A percentile compares a stretch with the other conserved stretches of the same genome.
Evolutionary conservation across 2,888 invertebrate species (phyloP).

Genomic region (Patella pellucida): DNA sequence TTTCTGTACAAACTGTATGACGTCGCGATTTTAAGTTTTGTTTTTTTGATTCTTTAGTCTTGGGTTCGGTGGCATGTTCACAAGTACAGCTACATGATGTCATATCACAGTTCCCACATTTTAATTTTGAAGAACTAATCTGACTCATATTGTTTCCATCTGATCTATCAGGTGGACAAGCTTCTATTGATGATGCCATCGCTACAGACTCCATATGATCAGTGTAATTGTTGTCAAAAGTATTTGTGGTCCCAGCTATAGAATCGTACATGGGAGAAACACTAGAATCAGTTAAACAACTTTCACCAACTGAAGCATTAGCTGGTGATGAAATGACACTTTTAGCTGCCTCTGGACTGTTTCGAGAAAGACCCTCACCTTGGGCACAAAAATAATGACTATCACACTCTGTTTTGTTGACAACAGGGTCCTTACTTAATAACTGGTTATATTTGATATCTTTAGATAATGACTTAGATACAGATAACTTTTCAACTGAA

Average conservation of each 20-base stretch:
- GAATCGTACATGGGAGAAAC: neutral
- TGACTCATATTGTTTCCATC: no score
- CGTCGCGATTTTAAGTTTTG: no score
- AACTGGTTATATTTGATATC: neutral
- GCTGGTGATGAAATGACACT: conserved; percentile 7
- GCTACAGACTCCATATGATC: no score
- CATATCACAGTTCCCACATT: no score
- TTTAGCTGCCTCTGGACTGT: conserved; percentile 12
- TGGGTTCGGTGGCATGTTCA: no score
- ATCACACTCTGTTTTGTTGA: neutral
- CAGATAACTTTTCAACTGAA: no score
- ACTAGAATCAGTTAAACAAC: neutral
- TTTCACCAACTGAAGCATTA: conserved; percentile 4
- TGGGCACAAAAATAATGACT: conserved; percentile 4
- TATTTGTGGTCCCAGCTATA: neutral
- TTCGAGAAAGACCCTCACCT: neutral
- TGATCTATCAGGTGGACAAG: no score
- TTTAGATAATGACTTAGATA: neutral
- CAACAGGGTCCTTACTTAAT: neutral
- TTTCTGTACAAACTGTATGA: no score
- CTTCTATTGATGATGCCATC: no score
- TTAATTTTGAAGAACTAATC: no score
- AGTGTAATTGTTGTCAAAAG: neutral
- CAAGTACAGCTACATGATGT: no score
- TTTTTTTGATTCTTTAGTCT: no score